Base-by-base conservation (phyloP, 2,888 invertebrate genomes). In the Sesia bembeciformis region DNA sequence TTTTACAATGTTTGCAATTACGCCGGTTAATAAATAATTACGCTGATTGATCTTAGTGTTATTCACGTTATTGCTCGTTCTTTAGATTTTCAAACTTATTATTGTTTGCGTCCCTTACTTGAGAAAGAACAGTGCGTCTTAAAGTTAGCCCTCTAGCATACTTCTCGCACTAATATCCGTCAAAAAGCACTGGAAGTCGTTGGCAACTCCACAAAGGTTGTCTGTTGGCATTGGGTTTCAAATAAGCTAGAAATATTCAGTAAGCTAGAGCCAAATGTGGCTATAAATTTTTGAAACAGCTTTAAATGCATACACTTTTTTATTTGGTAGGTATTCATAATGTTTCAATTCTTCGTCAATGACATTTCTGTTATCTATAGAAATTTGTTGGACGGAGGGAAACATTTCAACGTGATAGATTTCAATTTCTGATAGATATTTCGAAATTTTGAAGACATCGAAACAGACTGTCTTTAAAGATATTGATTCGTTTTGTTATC, bases 201-300 rank as follows among this genome's bases (percentile, higher is more conserved):
- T 75, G 74, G 71, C 70, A 69, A 63, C 57, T 58, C 63, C 58
- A 70, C 75, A 76, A 71, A 74, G 67, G 70, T 68, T 67, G 67
- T 64, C 61, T 68, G 61, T 66, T 76, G 75, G 72, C 75, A 74
- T 69, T 69, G 67, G 70, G 70, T 62, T 63, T 60, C 64, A 67
- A 72, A 71, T 70, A 70, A 67, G 66, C 68, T 61, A 64, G 52
- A 58, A 59, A 68, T 63, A 66, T 67, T 67, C 58, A 60, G 39
- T 61, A 62, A 62, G 60, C 64, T 58, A 64, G 68, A 68, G 75
- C 77, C 76, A 80, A 80, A 80, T 78, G 70, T 61, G 62, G 63
- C 56, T 61, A 71, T 78, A 76, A 70, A 71, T 68, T 67, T 65
- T 58, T 57, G 39, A n/a, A 53, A 53, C 40, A 51, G 49, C 54